Conservation (phyloP, 2,113 vertebrate species). For the Dunckerocampus dactyliophorus region DNA sequence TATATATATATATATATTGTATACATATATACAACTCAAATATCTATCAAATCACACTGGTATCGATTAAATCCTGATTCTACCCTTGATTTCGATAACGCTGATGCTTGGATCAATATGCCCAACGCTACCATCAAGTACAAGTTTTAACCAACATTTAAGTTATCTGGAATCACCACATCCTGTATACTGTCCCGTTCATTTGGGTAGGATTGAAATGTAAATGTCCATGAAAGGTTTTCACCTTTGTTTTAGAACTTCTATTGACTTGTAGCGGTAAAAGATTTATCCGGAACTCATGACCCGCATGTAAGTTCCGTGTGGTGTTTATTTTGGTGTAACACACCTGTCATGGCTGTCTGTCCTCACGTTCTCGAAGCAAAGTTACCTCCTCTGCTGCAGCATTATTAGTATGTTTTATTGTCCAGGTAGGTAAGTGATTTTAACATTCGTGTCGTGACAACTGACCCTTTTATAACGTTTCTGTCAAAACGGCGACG, state of each 20-base stretch:
- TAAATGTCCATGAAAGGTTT: too few species aligned
- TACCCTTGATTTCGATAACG: too few species aligned
- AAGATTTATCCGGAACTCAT: constrained; percentile 20
- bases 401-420: not conserved
- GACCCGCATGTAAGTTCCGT: not conserved
- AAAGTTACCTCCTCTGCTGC: not conserved
- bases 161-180: too few species aligned
- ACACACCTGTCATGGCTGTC: constrained; percentile 18
- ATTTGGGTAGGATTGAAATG: too few species aligned
- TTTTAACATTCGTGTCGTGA: not conserved
- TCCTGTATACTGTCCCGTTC: too few species aligned
- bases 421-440: not conserved
- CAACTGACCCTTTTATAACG: not conserved
- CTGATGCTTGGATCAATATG: too few species aligned
- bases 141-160: too few species aligned
- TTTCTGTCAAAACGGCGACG: not conserved
- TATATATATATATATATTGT: not conserved
- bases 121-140: too few species aligned
- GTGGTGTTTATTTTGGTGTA: constrained; percentile 40
- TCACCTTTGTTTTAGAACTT: too few species aligned
- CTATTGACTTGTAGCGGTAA: too few species aligned
- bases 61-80: too few species aligned
- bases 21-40: not conserved
- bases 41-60: too few species aligned
- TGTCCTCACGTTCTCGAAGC: rapidly evolving